Conservation (phyloP, 2,888 invertebrate species). For the Drosophila paramelanica region DNA sequence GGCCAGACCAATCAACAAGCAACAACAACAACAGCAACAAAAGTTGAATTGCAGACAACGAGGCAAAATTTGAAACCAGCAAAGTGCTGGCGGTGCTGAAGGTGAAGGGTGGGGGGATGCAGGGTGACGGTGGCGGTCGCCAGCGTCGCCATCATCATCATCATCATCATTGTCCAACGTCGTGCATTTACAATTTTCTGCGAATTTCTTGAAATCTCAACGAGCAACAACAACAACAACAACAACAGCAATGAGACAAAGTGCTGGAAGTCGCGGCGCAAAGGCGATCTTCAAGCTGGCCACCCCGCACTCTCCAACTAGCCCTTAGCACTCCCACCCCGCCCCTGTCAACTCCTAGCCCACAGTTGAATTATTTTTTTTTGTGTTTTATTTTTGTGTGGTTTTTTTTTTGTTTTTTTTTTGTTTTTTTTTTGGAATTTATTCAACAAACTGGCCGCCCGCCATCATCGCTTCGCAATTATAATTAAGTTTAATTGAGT, state of each 20-base stretch:
- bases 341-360: neutral
- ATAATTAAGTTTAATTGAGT: constrained; percentile 85
- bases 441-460: constrained; percentile 67
- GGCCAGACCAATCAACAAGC: constrained; percentile 50
- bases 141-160: constrained; percentile 59
- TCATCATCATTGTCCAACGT: constrained; percentile 45
- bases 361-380: constrained; percentile 5
- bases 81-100: constrained; percentile 25
- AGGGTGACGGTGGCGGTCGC: neutral
- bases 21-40: constrained; percentile 24
- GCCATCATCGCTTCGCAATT: constrained; percentile 82
- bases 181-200: constrained; percentile 80
- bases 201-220: constrained; percentile 78
- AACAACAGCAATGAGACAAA: constrained; percentile 23
- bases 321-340: constrained; percentile 28
- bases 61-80: constrained; percentile 43
- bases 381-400: constrained; percentile 8
- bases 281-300: constrained; percentile 24
- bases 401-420: neutral
- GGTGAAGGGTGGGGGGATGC: neutral
- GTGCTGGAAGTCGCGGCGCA: constrained; percentile 24
- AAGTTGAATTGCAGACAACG: constrained; percentile 25
- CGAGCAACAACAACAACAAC: constrained; percentile 40
- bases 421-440: constrained; percentile 40
- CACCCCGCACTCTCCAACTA: constrained; percentile 4